Evolutionary conservation across 2,888 invertebrate species (phyloP).

Genomic region (Mactromeris polynyma): DNA sequence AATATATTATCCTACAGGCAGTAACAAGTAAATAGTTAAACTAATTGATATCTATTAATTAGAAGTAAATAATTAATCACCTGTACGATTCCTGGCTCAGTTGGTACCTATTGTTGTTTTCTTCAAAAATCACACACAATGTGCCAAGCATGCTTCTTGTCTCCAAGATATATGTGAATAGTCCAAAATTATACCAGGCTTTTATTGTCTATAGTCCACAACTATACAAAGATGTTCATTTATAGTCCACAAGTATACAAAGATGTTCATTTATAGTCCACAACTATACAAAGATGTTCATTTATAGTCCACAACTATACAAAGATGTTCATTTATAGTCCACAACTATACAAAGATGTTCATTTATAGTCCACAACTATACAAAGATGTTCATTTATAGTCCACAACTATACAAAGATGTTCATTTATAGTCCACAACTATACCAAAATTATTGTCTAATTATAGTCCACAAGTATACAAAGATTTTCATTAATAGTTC

Average conservation of each 20-base stretch:
- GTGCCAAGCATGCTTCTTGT: conserved; percentile 50
- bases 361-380: not conserved
- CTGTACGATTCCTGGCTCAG: conserved; percentile 26
- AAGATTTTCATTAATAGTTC: not conserved
- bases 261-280: not conserved
- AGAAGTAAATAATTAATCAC: conserved; percentile 42
- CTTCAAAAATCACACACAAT: conserved; percentile 58
- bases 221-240: not conserved
- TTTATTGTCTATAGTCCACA: not conserved
- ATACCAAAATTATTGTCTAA: not conserved
- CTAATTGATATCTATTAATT: not conserved
- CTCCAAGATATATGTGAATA: not conserved
- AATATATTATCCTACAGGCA: not conserved
- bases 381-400: not conserved
- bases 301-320: not conserved
- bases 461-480: not conserved
- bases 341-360: not conserved
- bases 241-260: not conserved
- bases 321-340: not conserved
- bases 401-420: not conserved
- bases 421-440: not conserved
- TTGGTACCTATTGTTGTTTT: conserved; percentile 32
- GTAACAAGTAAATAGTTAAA: not conserved
- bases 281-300: not conserved
- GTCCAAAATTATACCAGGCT: not conserved